phyloP scores from a whole-genome alignment of 2,888 invertebrate species.

The Eretmocerus hayati region DNA sequence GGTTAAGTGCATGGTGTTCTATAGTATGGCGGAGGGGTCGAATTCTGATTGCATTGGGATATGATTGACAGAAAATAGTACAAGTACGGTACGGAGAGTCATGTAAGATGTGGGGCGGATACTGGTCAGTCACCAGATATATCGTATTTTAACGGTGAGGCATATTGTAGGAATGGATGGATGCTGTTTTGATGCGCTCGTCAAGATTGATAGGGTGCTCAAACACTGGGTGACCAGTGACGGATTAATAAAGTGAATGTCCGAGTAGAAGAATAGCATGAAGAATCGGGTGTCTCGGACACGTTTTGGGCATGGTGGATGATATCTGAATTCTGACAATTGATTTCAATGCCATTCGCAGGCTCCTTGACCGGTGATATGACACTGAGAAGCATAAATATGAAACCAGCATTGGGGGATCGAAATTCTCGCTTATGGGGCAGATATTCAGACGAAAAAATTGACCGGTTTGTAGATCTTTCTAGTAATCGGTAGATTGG shows the following conservation, averaged over 20 bases:
- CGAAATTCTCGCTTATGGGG: too few relatives aligned
- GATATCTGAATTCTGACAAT: too few relatives aligned
- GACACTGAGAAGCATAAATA: too few relatives aligned
- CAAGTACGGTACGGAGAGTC: background rate
- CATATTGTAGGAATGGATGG: background rate
- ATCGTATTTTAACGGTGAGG: too few relatives aligned
- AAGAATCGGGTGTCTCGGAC: too few relatives aligned
- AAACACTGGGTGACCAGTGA: constrained; percentile 5
- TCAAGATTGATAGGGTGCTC: constrained; percentile 2
- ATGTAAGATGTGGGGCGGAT: background rate
- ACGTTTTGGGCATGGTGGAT: too few relatives aligned
- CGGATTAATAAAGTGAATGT: constrained; percentile 14
- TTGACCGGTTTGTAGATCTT: too few relatives aligned
- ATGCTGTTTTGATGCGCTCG: constrained; percentile 8
- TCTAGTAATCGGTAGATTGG: too few relatives aligned
- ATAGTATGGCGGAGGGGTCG: constrained; percentile 5
- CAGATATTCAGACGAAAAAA: too few relatives aligned
- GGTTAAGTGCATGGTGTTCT: background rate
- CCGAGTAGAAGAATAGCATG: background rate
- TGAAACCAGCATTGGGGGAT: too few relatives aligned
- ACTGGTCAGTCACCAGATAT: background rate
- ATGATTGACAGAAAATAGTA: constrained; percentile 20
- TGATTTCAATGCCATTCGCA: too few relatives aligned
- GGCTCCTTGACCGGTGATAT: too few relatives aligned
- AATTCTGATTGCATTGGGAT: background rate